Evolutionary conservation across 2,797 vertebrate genomes (phyloP).

Genomic region (Falco naumanni): DNA sequence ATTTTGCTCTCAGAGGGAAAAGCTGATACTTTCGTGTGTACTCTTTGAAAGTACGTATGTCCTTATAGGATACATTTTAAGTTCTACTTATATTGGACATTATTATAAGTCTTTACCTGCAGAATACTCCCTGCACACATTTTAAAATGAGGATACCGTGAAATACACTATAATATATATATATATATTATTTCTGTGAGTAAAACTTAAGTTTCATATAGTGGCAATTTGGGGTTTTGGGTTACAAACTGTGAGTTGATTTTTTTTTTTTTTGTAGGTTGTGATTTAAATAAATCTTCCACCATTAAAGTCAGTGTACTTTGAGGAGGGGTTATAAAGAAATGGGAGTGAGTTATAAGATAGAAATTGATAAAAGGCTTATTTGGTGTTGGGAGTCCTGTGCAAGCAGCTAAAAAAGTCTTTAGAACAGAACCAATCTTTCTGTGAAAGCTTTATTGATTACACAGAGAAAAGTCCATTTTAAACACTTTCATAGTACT

Average conservation of each 20-base stretch:
- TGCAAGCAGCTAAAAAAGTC: not conserved
- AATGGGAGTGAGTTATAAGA: not conserved
- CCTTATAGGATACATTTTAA: not conserved
- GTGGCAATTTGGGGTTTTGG: not conserved
- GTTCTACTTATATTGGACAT: not conserved
- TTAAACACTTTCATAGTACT: slow-evolving; percentile 52
- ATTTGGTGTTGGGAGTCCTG: slow-evolving; percentile 6
- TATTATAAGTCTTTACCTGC: not conserved
- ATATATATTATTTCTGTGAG: not conserved
- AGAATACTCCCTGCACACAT: not conserved
- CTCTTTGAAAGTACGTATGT: not conserved
- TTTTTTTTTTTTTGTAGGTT: not conserved
- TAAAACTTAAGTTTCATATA: not conserved
- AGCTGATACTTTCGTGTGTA: not conserved
- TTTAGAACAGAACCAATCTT: slow-evolving; percentile 48
- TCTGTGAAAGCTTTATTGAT: slow-evolving; percentile 59
- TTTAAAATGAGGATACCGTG: not conserved
- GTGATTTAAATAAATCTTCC: not conserved
- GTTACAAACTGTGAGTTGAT: not conserved
- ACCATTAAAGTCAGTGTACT: not conserved
- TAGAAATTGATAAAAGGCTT: slow-evolving; percentile 26
- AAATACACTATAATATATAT: not conserved
- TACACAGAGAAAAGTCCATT: slow-evolving; percentile 57
- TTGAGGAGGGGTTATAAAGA: not conserved
- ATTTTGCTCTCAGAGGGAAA: not conserved